Conservation (phyloP, 2,888 invertebrate species). For the Tetragnatha montana region DNA sequence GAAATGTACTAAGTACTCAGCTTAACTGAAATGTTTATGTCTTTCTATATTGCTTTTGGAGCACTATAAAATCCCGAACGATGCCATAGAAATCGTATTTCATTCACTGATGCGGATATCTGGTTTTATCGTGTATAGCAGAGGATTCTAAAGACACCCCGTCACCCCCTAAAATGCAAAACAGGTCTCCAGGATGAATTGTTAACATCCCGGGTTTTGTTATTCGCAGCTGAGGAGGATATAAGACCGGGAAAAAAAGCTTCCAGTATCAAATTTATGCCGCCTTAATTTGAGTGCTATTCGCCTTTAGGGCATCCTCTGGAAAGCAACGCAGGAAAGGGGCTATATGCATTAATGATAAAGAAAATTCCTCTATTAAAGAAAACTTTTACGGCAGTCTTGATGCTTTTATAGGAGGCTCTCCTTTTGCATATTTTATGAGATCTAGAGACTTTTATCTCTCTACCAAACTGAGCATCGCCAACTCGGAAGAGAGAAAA, state of each 20-base stretch:
- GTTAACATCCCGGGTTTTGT: neutral
- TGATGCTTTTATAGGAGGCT: conserved; percentile 54
- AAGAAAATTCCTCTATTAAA: conserved; percentile 62
- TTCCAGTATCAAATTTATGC: conserved; percentile 57
- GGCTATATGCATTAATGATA: conserved; percentile 54
- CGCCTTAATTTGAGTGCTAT: conserved; percentile 55
- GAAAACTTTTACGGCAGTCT: conserved; percentile 53
- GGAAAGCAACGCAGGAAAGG: conserved; percentile 25
- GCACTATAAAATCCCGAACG: neutral
- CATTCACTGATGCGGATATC: neutral
- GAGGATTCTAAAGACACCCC: neutral
- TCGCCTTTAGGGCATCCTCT: conserved; percentile 30
- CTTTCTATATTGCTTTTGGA: neutral
- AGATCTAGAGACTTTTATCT: conserved; percentile 46
- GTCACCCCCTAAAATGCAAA: neutral
- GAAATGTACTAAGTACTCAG: too few species aligned
- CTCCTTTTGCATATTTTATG: conserved; percentile 60
- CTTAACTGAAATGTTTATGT: neutral
- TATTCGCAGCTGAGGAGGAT: neutral
- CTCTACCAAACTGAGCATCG: neutral
- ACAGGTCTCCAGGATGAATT: neutral
- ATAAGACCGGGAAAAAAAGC: conserved; percentile 18
- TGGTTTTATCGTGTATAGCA: neutral
- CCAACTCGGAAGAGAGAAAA: neutral
- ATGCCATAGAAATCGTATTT: neutral